These are phyloP conservation scores for Drosophila subquinaria DNA, from an alignment of 2,888 invertebrate genomes.

Conservation along the genomic window DNA sequence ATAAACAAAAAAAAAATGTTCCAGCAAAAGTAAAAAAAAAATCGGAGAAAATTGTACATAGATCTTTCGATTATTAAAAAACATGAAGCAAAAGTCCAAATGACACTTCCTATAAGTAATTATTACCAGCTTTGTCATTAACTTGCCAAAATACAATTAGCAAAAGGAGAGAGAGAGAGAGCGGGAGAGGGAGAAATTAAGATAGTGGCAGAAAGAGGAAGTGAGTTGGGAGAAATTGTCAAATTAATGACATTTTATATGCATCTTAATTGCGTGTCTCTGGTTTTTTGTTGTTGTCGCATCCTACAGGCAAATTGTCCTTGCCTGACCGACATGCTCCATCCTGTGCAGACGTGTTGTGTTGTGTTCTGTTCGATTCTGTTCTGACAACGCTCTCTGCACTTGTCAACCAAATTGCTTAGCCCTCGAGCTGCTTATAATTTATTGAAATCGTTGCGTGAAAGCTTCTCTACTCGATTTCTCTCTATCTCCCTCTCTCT, in stretches of 20 bases:
- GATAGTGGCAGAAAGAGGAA: background rate
- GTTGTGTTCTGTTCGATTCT: background rate
- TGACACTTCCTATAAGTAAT: background rate
- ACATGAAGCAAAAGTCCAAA: background rate
- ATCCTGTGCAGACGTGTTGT: background rate
- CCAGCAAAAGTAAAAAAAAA: background rate
- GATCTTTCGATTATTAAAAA: background rate
- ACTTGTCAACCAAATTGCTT: constrained; percentile 64
- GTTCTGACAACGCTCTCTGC: constrained; percentile 19
- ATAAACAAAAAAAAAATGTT: background rate
- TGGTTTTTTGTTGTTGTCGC: constrained; percentile 42
- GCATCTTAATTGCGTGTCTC: constrained; percentile 62
- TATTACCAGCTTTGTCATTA: constrained; percentile 12
- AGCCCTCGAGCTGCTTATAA: constrained; percentile 71
- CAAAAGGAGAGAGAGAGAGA: background rate
- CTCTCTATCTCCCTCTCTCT: background rate
- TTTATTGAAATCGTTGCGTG: constrained; percentile 71
- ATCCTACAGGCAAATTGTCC: constrained; percentile 34
- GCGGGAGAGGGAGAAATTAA: background rate
- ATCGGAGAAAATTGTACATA: background rate
- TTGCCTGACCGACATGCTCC: constrained; percentile 5
- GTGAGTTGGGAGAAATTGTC: constrained; percentile 10
- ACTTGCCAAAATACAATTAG: constrained; percentile 36
- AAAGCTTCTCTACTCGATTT: background rate
- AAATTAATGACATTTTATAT: constrained; percentile 67